A percentile compares a stretch with the other conserved stretches of the same genome.
Evolutionary conservation across 2,888 invertebrate genomes (phyloP).

Genomic region (Nemapogon koenigi): DNA sequence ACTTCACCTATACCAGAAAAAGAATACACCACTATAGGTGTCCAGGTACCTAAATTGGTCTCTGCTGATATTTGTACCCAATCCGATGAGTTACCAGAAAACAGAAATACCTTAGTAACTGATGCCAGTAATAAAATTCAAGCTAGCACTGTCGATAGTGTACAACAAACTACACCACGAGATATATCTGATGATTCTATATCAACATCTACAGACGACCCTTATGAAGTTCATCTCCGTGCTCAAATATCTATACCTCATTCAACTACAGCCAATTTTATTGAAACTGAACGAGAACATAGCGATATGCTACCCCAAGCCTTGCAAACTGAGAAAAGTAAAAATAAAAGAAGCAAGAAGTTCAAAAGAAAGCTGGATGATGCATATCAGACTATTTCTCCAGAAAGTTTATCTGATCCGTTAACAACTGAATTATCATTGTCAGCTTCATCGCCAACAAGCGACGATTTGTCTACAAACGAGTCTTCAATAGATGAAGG

Average conservation of each 20-base stretch:
- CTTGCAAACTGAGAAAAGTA: constrained; percentile 37
- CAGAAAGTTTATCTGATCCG: constrained; percentile 56
- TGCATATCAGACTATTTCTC: constrained; percentile 36
- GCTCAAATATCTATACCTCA: constrained; percentile 64
- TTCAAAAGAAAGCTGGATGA: constrained; percentile 48
- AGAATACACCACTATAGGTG: constrained; percentile 35
- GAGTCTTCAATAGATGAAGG: constrained; percentile 57
- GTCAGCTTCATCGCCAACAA: constrained; percentile 50
- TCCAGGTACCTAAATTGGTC: constrained; percentile 43
- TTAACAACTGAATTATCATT: constrained; percentile 54
- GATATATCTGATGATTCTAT: constrained; percentile 54
- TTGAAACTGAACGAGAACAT: constrained; percentile 41
- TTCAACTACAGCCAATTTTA: constrained; percentile 36
- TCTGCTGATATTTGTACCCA: constrained; percentile 46
- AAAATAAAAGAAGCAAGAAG: constrained; percentile 40
- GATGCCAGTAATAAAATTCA: constrained; percentile 16
- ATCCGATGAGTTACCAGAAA: constrained; percentile 36
- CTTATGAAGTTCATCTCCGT: constrained; percentile 67
- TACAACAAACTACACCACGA: constrained; percentile 67
- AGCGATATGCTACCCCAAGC: constrained; percentile 29
- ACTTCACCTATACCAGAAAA: constrained; percentile 38
- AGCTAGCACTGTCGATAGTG: constrained; percentile 26
- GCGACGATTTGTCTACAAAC: constrained; percentile 45
- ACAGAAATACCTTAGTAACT: constrained; percentile 14
- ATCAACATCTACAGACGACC: constrained; percentile 58